Conservation (phyloP, 2,113 vertebrate genomes). For the Pomatostomus ruficeps region DNA sequence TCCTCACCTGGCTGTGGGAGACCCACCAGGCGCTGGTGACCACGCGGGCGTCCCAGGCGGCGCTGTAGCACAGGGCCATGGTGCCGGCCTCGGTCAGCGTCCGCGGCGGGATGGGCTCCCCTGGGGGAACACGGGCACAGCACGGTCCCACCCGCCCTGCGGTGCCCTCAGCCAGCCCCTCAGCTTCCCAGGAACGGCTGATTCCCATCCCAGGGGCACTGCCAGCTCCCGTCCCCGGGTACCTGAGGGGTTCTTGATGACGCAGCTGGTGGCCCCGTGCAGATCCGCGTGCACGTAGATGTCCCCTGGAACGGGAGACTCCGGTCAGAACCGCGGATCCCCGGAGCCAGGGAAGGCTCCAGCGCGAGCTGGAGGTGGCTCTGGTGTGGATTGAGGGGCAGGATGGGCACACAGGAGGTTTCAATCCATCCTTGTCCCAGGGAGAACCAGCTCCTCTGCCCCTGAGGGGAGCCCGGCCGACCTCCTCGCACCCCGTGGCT, state of each 20-base stretch:
- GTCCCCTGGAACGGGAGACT: constrained; percentile 77
- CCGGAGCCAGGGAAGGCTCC: neutral
- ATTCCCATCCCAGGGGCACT: rapidly evolving
- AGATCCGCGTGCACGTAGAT: constrained; percentile 95
- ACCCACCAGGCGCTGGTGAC: constrained; percentile 99
- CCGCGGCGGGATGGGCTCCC: constrained; percentile 83
- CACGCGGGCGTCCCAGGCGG: constrained; percentile 95
- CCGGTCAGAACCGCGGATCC: neutral
- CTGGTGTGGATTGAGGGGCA: too few species aligned
- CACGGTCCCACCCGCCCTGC: too few species aligned
- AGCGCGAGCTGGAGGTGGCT: rapidly evolving
- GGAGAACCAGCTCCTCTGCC: neutral
- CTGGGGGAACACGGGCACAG: constrained; percentile 73
- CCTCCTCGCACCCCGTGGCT: neutral
- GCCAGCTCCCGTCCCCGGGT: neutral
- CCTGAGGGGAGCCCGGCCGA: neutral
- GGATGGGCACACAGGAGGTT: neutral
- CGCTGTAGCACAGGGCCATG: constrained; percentile 96
- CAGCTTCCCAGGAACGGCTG: neutral
- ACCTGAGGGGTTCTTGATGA: constrained; percentile 96
- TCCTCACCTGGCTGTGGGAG: constrained; percentile 89
- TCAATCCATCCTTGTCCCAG: neutral
- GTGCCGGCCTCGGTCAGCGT: constrained; percentile 93
- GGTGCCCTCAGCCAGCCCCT: rapidly evolving
- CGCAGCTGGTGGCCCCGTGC: constrained; percentile 95